Evolutionary conservation across 1,140 invertebrate species (phyloP).

Genomic region (Drosophila funebris): DNA sequence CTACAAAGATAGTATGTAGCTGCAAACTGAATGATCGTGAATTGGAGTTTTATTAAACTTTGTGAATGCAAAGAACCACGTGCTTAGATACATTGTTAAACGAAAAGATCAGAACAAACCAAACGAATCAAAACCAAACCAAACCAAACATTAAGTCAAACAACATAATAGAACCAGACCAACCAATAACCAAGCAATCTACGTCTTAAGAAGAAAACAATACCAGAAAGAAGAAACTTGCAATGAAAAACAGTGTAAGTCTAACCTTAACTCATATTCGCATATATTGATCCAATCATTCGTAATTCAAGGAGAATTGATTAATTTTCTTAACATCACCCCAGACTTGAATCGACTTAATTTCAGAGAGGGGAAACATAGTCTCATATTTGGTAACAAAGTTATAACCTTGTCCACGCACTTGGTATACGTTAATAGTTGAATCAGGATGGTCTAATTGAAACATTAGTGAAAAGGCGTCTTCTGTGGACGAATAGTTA

Average conservation of each 20-base stretch:
- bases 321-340: constrained; percentile 76
- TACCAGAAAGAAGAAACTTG: not conserved
- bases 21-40: constrained; percentile 13
- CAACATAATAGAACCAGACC: too few relatives aligned
- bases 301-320: constrained; percentile 57
- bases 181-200: constrained; percentile 4
- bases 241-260: not conserved
- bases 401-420: constrained; percentile 55
- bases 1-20: not conserved
- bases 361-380: constrained; percentile 50
- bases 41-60: not conserved
- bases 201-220: not conserved
- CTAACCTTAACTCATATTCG: constrained; percentile 44
- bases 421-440: constrained; percentile 61
- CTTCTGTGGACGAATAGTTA: constrained; percentile 73
- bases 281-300: constrained; percentile 38
- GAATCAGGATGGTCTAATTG: constrained; percentile 61
- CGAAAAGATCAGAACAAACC: constrained; percentile 9
- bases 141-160: constrained; percentile 9
- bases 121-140: constrained; percentile 8
- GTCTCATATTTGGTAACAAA: constrained; percentile 56
- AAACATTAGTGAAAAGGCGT: constrained; percentile 70
- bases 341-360: constrained; percentile 75
- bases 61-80: constrained; percentile 12
- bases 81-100: constrained; percentile 23